Conservation (phyloP, 2,797 vertebrate genomes). For the Girardinus metallicus region DNA sequence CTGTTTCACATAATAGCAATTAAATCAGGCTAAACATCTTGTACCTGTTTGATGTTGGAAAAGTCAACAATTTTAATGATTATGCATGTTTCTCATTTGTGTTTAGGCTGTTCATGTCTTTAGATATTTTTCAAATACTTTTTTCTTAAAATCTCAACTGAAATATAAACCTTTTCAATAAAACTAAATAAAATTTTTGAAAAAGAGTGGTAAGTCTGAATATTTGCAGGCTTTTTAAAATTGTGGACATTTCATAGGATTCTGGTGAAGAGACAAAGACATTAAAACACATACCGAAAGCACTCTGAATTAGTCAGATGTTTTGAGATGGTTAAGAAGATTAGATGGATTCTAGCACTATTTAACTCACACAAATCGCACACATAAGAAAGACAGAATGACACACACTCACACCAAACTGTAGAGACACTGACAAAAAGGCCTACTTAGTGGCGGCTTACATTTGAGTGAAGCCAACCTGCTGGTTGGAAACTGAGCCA, state of each 20-base stretch:
- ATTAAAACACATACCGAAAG: neutral
- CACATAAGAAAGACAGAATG: constrained; percentile 22
- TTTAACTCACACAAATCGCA: constrained; percentile 34
- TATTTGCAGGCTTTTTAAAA: neutral
- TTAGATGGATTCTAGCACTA: constrained; percentile 20
- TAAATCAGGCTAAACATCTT: no score
- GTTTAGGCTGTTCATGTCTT: neutral
- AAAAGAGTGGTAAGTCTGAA: neutral
- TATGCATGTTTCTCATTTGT: neutral
- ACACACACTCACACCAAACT: constrained; percentile 18
- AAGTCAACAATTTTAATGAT: neutral
- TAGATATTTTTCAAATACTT: neutral
- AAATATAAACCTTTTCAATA: neutral
- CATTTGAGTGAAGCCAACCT: constrained; percentile 88
- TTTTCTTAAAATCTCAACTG: neutral
- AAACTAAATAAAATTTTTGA: neutral
- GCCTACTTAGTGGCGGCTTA: constrained; percentile 80
- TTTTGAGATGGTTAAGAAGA: constrained; percentile 17
- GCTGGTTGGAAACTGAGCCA: constrained; percentile 88
- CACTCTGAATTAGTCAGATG: neutral
- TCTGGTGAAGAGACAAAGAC: neutral
- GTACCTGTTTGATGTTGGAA: neutral
- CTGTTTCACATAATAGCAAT: no score
- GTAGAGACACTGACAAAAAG: constrained; percentile 45
- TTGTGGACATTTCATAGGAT: neutral